Evolutionary conservation across 2,113 vertebrate species (phyloP), one percentile per base, ranked within the genome.

Genomic region (Petrocephalus zakoni): DNA sequence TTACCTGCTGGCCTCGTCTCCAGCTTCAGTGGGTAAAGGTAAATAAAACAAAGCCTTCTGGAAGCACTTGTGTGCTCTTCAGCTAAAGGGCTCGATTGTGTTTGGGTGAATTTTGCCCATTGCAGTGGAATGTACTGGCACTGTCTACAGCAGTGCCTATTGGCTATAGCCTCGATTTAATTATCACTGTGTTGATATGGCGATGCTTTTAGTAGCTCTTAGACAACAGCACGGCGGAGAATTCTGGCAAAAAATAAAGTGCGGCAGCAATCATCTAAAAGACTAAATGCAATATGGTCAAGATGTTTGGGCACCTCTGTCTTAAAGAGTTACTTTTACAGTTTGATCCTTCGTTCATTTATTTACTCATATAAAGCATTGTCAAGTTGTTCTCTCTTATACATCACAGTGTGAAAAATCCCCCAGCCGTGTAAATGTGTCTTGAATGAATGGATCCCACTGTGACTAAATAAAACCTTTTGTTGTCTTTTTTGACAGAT

Each of bases 401-500:
- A 17, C 37, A 37, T 75, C 49, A 37, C 47, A 78, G 19, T 64
- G 29, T 34, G 21, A 42, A 34, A 64, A 25, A 49, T 87, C 10
- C 34, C 21, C 3, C 56, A 49, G 58, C 3, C 37, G 0, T 87
- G 15, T 58, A 58, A 29, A 61, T 7, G 11, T 56, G 37, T 46
- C 49, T 84, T 53, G 10, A 55, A 13, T 34, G 29, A 86, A 34
- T 55, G 15, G 34, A 55, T 55, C 49, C 49, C 29, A 15, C 55
- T 55, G 29, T 86, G 55, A 86, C 25, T 34, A 55, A 85, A 86
- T 86, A 25, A 29, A 55, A 29, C 17, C 3, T 86, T 56, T 83
- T 83, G 34, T 86, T 68, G 22, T 72, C 22, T 72, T 29, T 52
- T 91, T 87, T 90, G 13, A 0, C 95, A 99, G 98, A 95, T 99